Conservation (phyloP, 2,113 vertebrate genomes). For the Porphyrio hochstetteri region DNA sequence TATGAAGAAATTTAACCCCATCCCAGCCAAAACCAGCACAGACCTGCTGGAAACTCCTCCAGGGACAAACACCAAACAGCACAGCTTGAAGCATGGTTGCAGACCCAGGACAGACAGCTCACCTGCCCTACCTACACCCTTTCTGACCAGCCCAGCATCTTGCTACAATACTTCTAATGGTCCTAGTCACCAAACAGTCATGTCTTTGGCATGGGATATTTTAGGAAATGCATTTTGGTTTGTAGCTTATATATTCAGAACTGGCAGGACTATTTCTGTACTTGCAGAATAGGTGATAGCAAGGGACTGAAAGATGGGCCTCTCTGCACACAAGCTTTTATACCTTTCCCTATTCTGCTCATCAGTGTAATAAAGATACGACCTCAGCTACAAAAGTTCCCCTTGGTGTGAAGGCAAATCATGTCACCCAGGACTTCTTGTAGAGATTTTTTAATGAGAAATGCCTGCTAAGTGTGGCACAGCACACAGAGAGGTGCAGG, state of each 20-base stretch:
- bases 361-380: not conserved
- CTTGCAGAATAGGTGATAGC: not conserved
- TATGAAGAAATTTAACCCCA: not conserved
- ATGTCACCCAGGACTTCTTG: not conserved
- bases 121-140: not conserved
- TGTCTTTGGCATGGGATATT: not conserved
- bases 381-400: not conserved
- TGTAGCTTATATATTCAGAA: not conserved
- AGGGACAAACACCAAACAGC: not conserved
- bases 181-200: not conserved
- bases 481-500: not conserved
- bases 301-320: not conserved
- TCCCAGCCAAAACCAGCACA: not conserved
- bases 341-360: not conserved
- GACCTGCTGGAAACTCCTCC: not conserved
- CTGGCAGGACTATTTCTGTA: too few species aligned
- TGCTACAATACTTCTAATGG: not conserved
- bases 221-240: not conserved
- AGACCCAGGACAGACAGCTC: not conserved
- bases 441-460: not conserved
- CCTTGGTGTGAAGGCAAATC: not conserved
- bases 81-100: not conserved
- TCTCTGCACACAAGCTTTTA: not conserved
- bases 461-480: not conserved
- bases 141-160: not conserved